These are phyloP conservation scores for Ellobium chinense DNA, from an alignment of 2,888 invertebrate genomes.

Conservation along the genomic window DNA sequence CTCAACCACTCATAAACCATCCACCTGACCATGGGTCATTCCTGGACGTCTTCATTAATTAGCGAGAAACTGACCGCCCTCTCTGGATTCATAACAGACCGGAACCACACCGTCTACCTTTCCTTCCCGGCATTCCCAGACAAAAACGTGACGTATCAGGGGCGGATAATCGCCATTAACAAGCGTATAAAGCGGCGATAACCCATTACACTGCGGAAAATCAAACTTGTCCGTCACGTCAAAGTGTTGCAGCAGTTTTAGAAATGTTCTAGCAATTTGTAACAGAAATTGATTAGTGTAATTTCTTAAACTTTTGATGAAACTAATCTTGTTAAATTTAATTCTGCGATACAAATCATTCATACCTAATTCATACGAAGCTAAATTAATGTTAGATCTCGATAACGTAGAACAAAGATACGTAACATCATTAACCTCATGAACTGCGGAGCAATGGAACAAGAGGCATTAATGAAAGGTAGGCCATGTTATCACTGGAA, in stretches of 20 bases:
- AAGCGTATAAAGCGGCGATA: slow-evolving; percentile 30
- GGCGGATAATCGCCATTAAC: background rate
- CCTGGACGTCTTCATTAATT: background rate
- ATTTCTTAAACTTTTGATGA: too few relatives aligned
- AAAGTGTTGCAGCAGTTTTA: background rate
- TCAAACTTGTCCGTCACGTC: background rate
- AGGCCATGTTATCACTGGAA: too few relatives aligned
- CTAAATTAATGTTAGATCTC: too few relatives aligned
- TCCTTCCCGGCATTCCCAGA: background rate
- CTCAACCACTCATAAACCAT: background rate
- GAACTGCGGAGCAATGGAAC: too few relatives aligned
- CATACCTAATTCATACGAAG: too few relatives aligned
- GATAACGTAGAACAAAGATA: too few relatives aligned
- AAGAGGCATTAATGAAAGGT: slow-evolving; percentile 57
- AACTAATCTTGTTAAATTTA: too few relatives aligned
- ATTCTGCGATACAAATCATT: too few relatives aligned
- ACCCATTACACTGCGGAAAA: slow-evolving; percentile 30
- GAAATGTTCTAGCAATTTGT: too few relatives aligned
- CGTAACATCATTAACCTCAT: too few relatives aligned
- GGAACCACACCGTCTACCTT: background rate
- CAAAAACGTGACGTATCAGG: slow-evolving; percentile 22
- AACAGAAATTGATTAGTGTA: too few relatives aligned
- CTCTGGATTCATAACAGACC: background rate
- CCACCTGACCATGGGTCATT: slow-evolving; percentile 5
- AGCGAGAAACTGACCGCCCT: slow-evolving; percentile 2